phyloP scores from a whole-genome alignment of 2,797 vertebrate species.

The Anabacerthia variegaticeps region DNA sequence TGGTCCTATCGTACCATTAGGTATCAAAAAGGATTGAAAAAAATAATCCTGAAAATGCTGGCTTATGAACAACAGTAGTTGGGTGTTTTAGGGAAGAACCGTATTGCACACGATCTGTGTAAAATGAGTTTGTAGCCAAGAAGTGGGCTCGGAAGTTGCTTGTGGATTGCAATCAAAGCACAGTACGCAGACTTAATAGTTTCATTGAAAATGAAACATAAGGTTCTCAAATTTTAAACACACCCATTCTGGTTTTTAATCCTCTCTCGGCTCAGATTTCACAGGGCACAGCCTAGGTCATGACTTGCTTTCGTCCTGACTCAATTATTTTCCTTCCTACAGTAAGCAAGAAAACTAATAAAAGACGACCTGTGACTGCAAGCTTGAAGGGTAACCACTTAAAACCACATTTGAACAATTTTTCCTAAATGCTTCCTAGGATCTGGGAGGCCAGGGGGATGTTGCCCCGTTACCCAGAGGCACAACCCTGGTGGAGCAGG shows the following conservation, averaged over 20 bases:
- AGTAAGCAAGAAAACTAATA: background rate
- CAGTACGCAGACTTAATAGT: accelerated
- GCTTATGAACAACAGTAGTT: background rate
- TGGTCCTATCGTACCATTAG: background rate
- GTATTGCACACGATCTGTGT: accelerated
- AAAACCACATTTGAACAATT: background rate
- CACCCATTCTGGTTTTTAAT: background rate
- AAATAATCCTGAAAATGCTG: background rate
- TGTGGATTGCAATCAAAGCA: background rate
- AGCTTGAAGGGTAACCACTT: background rate
- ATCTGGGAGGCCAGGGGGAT: too few species aligned
- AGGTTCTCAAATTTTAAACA: background rate
- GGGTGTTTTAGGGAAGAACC: background rate
- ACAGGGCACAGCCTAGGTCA: background rate
- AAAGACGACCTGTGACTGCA: accelerated
- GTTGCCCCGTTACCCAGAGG: background rate
- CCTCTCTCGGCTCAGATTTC: background rate
- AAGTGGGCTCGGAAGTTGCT: too few species aligned
- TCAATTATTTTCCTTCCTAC: background rate
- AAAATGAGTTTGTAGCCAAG: background rate
- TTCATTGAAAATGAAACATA: background rate
- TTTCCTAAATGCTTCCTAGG: background rate
- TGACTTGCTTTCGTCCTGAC: background rate
- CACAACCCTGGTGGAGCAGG: background rate
- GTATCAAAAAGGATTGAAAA: background rate